Evolutionary conservation across 2,888 invertebrate species (phyloP), one percentile per base, ranked within the genome.

Genomic region (Agonopterix alstromeriana): DNA sequence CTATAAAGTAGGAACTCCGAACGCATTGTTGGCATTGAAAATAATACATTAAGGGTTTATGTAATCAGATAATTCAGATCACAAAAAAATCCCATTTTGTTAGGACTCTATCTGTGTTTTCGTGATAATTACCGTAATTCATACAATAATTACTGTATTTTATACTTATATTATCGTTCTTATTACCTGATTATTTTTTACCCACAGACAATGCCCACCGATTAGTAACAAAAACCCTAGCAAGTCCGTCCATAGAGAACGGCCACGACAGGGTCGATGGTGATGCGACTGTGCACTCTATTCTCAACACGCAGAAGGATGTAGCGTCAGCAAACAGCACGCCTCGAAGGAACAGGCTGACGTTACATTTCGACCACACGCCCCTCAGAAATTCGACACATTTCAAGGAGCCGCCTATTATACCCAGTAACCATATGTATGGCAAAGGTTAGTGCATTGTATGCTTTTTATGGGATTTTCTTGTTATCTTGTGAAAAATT

Each of bases 131-230:
- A n/a, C n/a, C n/a, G n/a, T n/a, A n/a, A n/a, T n/a, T n/a, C n/a
- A n/a, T n/a, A n/a, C n/a, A n/a, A n/a, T n/a, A n/a, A n/a, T n/a
- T n/a, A n/a, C n/a, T n/a, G n/a, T n/a, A n/a, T n/a, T n/a, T n/a
- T n/a, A n/a, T n/a, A n/a, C n/a, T 17, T 17, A 3, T 3, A 17
- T 27, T 27, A 7, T 5, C 7, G 27, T 5, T 27, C 7, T 7
- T 27, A 27, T 27, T 7, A 0, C 27, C 7, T 27, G 1, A 42
- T 42, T 8, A 42, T 11, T 42, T 42, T 8, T 2, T 48, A 47
- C 46, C n/a, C 45, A 49, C 73, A 89, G 98, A 98, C 61, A 97
- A 97, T 83, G 90, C 97, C 48, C 93, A 94, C 67, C 92, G 97
- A 38, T 90, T 89, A 2, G 77, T 84, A 8, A 78, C 83, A n/a